Evolutionary conservation across 2,113 vertebrate species (phyloP), one percentile per base, ranked within the genome.

Genomic region (Okapia johnstoni): DNA sequence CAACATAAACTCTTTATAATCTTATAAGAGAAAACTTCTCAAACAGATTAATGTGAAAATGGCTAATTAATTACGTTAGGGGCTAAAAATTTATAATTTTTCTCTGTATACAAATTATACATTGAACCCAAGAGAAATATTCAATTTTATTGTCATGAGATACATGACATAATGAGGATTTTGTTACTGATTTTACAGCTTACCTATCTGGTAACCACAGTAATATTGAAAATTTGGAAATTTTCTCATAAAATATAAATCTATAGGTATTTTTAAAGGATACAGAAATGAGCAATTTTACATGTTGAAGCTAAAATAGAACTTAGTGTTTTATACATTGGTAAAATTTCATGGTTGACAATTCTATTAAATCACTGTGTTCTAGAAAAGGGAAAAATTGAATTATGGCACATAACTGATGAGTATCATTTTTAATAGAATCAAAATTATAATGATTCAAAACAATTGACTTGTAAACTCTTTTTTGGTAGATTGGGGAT

Each of bases 401-500:
- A 97, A 98, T 98, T 40, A 96, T 77, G 4, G 83, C 23, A 94
- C 52, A 70, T 43, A 57, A 80, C 57, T 95, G 17, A 94, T 43
- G 40, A 96, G 43, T 85, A 95, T 90, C 14, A 95, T 12, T 50
- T 87, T 96, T 96, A 93, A 98, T 89, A 95, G 52, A 98, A 93
- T 92, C 6, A 98, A 98, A 96, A 61, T 28, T 88, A 95, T 95
- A 96, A 98, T 97, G 88, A 98, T 15, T 96, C 98, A 97, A 97
- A 98, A 94, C 61, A 98, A 97, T 95, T 88, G 83, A 95, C 43
- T 33, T 96, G 46, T 98, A 96, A 97, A 95, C 57, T 96, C 21
- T 83, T 95, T 5, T 98, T 97, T 98, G 57, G 23, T 85, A 79
- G 90, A 77, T 30, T 2, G 0, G 91, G 86, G 90, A 98, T 98